Conservation (phyloP, 2,797 vertebrate species). For the Enteromius anoplus region DNA sequence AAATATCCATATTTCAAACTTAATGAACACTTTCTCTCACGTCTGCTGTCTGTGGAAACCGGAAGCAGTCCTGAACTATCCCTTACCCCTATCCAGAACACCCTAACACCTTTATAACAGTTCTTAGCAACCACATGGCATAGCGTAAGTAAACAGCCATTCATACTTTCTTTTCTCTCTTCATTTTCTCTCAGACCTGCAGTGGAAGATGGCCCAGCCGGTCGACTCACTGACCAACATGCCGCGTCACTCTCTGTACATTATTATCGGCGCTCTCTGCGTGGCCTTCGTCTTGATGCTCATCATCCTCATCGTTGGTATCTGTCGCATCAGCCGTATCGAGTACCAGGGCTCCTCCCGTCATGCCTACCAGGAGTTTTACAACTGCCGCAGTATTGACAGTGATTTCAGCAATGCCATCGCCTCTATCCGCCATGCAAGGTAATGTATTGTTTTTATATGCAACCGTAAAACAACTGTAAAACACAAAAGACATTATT, state of each 20-base stretch:
- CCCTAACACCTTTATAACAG: not conserved
- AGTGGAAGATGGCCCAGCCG: slow-evolving; percentile 92
- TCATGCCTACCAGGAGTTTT: slow-evolving; percentile 97
- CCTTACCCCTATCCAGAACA: not conserved
- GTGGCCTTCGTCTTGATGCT: slow-evolving; percentile 98
- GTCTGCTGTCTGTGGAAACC: too few species aligned
- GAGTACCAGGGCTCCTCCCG: slow-evolving; percentile 97
- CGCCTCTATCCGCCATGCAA: slow-evolving; percentile 95
- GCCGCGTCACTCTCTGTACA: slow-evolving; percentile 97
- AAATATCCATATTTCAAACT: too few species aligned
- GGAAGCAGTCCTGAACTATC: too few species aligned
- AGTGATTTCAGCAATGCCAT: slow-evolving; percentile 96
- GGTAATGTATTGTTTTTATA: slow-evolving; percentile 69
- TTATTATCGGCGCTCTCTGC: slow-evolving; percentile 96
- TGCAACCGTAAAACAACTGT: not conserved
- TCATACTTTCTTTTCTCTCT: not conserved
- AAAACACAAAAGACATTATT: not conserved
- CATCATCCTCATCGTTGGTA: slow-evolving; percentile 97
- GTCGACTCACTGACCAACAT: slow-evolving; percentile 94
- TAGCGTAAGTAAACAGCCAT: too few species aligned
- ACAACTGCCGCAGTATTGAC: slow-evolving; percentile 98
- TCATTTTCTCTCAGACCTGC: slow-evolving; percentile 78
- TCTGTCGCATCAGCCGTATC: slow-evolving; percentile 98
- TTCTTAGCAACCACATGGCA: not conserved
- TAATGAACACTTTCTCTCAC: too few species aligned